Evolutionary conservation across 2,113 vertebrate species (phyloP).

Genomic region (Ceyx melanurus): DNA sequence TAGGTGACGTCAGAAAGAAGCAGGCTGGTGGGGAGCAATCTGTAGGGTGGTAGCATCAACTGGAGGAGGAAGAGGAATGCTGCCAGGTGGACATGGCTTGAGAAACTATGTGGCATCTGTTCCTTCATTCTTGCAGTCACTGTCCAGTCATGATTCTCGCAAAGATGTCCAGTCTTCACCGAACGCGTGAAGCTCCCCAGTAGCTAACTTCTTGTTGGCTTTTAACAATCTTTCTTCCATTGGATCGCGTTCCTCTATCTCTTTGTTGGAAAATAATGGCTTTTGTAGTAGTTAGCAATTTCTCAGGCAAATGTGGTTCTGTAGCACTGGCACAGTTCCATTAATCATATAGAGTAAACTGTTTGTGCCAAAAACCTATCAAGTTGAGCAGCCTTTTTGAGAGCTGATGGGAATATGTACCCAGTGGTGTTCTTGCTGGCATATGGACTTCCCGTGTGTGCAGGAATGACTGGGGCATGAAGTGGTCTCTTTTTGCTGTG

Average conservation of each 20-base stretch:
- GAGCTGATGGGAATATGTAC: constrained; percentile 62
- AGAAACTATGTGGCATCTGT: constrained; percentile 26
- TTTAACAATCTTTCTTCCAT: background rate
- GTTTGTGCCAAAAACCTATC: constrained; percentile 67
- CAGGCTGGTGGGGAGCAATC: background rate
- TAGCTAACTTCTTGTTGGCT: constrained; percentile 12
- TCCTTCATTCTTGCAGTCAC: background rate
- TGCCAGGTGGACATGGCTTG: constrained; percentile 46
- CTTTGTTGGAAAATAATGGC: constrained; percentile 57
- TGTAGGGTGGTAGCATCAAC: background rate
- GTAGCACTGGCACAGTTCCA: constrained; percentile 23
- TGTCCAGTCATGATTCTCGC: background rate
- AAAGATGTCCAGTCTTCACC: background rate
- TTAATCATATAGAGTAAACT: constrained; percentile 62
- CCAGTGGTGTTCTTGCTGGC: constrained; percentile 63
- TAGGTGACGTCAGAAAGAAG: constrained; percentile 21
- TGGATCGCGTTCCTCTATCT: background rate
- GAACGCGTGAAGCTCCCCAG: background rate
- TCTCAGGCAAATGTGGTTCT: constrained; percentile 47
- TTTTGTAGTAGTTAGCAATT: constrained; percentile 53
- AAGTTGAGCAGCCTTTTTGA: constrained; percentile 64
- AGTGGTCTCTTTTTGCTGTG: background rate
- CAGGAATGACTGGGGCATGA: constrained; percentile 27
- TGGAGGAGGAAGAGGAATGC: background rate
- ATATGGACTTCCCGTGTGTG: constrained; percentile 61